phyloP scores from a whole-genome alignment of 2,113 vertebrate genomes.

The Glaucidium brasilianum region DNA sequence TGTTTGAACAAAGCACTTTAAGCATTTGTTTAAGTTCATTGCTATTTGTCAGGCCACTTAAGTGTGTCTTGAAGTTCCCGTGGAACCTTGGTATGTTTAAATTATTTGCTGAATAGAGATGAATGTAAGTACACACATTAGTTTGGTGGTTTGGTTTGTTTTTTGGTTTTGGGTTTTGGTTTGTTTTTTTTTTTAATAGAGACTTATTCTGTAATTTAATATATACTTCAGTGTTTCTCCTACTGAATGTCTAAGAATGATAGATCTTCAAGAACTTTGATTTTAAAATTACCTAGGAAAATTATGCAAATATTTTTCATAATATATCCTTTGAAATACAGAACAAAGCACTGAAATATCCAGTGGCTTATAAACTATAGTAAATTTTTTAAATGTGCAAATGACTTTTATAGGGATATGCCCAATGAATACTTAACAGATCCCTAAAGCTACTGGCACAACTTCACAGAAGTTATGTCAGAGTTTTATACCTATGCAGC shows the following conservation, averaged over 20 bases:
- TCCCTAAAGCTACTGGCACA: constrained; percentile 22
- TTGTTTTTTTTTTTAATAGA: not conserved
- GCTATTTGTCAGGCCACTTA: constrained; percentile 23
- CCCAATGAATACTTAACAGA: not conserved
- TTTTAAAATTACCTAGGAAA: not conserved
- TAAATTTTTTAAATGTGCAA: not conserved
- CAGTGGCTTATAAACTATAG: not conserved
- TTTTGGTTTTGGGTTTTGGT: not conserved
- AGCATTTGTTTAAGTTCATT: constrained; percentile 36
- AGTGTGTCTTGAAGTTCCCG: constrained; percentile 29
- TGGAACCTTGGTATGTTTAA: constrained; percentile 10
- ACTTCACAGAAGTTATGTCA: not conserved
- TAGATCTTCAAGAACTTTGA: not conserved
- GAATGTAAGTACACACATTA: not conserved
- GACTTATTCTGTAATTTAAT: not conserved
- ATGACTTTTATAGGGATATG: not conserved
- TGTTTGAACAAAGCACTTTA: constrained; percentile 39
- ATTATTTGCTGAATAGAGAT: not conserved
- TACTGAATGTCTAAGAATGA: not conserved
- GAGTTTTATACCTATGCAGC: not conserved
- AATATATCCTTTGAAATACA: not conserved
- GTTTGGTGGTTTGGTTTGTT: rapidly evolving
- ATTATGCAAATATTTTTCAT: not conserved
- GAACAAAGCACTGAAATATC: not conserved
- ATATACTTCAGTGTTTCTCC: not conserved